Evolutionary conservation across 2,888 invertebrate species (phyloP).

Genomic region (Epinotia ramella): DNA sequence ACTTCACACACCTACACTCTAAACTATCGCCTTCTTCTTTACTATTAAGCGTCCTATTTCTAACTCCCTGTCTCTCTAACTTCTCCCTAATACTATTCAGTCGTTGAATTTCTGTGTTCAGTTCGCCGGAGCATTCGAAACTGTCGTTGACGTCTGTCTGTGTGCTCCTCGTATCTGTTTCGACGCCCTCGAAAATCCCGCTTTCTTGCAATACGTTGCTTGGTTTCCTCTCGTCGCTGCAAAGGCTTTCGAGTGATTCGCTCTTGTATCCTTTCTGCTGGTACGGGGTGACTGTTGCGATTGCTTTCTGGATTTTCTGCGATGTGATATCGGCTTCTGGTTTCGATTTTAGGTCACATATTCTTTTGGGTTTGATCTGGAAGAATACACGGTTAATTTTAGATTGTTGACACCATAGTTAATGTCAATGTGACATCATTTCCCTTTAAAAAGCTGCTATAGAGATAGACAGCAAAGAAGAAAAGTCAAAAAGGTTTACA

Average conservation of each 20-base stretch:
- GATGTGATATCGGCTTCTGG: conserved; percentile 72
- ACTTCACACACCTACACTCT: conserved; percentile 81
- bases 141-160: conserved; percentile 86
- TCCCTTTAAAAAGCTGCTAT: not conserved
- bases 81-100: conserved; percentile 87
- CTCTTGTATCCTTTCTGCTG: conserved; percentile 80
- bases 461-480: not conserved
- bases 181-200: conserved; percentile 89
- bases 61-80: conserved; percentile 85
- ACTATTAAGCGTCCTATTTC: conserved; percentile 77
- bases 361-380: conserved; percentile 77
- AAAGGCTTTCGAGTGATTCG: conserved; percentile 78
- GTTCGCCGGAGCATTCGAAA: conserved; percentile 81
- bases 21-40: conserved; percentile 76
- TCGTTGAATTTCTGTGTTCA: conserved; percentile 87
- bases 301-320: conserved; percentile 83
- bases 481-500: conserved; percentile 48
- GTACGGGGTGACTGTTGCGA: conserved; percentile 88
- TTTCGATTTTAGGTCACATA: conserved; percentile 76
- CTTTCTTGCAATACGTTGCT: conserved; percentile 88
- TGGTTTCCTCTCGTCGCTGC: conserved; percentile 80
- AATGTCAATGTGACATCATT: conserved; percentile 11
- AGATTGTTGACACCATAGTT: not conserved
- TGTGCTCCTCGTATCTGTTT: conserved; percentile 78
- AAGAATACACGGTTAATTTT: conserved; percentile 52